These are phyloP conservation scores for Tricholaema leucomelas DNA, from an alignment of 2,113 vertebrate genomes.

Conservation along the genomic window DNA sequence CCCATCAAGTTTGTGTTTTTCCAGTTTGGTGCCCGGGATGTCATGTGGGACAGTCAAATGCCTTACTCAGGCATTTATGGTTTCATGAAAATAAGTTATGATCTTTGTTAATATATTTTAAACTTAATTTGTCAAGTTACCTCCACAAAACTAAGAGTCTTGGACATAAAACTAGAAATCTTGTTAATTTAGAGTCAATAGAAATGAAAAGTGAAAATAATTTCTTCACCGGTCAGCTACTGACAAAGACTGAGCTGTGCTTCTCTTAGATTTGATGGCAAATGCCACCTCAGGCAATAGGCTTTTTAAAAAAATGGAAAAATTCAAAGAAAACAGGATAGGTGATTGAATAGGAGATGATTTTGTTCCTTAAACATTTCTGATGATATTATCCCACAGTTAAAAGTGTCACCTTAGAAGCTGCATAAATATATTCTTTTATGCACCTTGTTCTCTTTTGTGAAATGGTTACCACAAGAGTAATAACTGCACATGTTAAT, in stretches of 20 bases:
- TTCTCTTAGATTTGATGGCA: neutral
- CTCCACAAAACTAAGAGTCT: neutral
- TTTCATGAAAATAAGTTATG: neutral
- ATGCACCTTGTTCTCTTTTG: neutral
- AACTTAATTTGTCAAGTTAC: neutral
- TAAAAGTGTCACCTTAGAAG: neutral
- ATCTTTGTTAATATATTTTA: neutral
- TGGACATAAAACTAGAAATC: neutral
- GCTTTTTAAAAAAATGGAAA: neutral
- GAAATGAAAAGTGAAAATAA: neutral
- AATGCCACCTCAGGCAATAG: neutral
- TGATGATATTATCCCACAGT: neutral
- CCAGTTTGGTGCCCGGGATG: no score
- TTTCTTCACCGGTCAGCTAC: neutral
- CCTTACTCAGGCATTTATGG: no score
- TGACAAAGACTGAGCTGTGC: neutral
- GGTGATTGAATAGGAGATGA: neutral
- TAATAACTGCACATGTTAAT: neutral
- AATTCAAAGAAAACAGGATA: neutral
- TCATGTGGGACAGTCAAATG: no score
- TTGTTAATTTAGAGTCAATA: neutral
- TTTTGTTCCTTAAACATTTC: neutral
- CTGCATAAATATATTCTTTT: neutral
- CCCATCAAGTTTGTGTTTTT: no score
- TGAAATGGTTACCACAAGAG: neutral